Conservation (phyloP, 2,113 vertebrate species). For the Grammomys dolichurus region DNA sequence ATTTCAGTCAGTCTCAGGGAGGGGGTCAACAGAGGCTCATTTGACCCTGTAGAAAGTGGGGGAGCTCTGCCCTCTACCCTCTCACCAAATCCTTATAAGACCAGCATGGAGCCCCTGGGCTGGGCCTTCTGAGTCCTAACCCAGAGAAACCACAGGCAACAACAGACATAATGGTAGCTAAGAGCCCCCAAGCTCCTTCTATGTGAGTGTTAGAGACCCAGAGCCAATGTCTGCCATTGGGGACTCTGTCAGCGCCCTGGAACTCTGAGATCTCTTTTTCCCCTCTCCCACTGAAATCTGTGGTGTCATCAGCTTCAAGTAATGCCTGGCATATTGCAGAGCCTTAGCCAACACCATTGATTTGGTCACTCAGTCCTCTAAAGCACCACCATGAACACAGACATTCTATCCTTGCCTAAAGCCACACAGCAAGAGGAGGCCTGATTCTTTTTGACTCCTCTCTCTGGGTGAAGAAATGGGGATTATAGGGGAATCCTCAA, state of each 20-base stretch:
- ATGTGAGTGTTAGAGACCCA: background rate
- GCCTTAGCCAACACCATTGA: background rate
- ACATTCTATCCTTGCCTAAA: background rate
- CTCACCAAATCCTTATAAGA: background rate
- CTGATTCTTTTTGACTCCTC: background rate
- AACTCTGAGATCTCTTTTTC: background rate
- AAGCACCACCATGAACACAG: background rate
- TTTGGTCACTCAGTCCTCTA: background rate
- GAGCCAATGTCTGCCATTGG: rapidly evolving
- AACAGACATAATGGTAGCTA: background rate
- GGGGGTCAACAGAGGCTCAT: background rate
- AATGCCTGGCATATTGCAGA: too few species aligned
- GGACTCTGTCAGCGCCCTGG: background rate
- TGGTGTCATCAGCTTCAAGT: background rate
- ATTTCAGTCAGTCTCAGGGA: background rate
- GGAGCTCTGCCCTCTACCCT: background rate
- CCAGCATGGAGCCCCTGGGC: background rate
- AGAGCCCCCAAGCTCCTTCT: background rate
- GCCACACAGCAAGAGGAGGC: background rate
- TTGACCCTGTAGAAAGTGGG: background rate
- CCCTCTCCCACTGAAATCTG: background rate
- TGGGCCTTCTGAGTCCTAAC: background rate
- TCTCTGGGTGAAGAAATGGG: background rate
- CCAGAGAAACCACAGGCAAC: background rate
- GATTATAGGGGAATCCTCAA: background rate